phyloP scores from a whole-genome alignment of 2,888 invertebrate species.

The Ceriagrion tenellum region DNA sequence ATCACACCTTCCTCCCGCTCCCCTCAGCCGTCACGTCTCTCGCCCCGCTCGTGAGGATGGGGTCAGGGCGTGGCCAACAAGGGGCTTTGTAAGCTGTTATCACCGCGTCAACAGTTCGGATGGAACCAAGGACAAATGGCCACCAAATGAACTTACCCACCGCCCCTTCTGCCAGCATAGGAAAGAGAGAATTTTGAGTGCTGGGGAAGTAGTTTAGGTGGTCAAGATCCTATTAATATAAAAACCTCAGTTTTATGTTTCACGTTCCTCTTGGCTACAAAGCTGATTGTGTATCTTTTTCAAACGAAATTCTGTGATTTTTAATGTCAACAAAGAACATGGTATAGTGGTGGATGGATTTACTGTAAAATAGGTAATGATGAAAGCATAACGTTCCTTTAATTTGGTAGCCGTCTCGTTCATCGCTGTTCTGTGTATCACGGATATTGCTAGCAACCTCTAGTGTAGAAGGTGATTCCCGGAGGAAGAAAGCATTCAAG shows the following conservation, averaged over 20 bases:
- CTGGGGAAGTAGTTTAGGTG: neutral
- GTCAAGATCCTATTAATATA: neutral
- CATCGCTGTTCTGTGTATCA: too few species aligned
- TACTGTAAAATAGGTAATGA: too few species aligned
- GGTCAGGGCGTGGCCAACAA: constrained; percentile 43
- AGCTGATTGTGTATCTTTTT: too few species aligned
- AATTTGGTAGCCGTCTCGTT: too few species aligned
- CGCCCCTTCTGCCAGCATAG: neutral
- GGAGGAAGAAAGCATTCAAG: too few species aligned
- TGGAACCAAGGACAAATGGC: constrained; percentile 40
- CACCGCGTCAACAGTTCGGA: constrained; percentile 48
- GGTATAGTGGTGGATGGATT: too few species aligned
- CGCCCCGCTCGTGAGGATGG: constrained; percentile 36
- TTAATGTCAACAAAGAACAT: too few species aligned
- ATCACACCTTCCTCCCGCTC: constrained; percentile 24
- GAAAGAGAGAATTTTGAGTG: neutral
- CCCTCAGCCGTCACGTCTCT: neutral
- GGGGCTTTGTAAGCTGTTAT: constrained; percentile 44
- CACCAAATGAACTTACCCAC: constrained; percentile 20
- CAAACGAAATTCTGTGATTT: too few species aligned
- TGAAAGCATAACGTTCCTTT: too few species aligned
- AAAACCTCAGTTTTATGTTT: neutral
- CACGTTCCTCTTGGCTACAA: neutral
- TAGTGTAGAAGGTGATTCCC: too few species aligned
- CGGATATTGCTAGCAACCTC: too few species aligned